Evolutionary conservation across 1,140 invertebrate genomes (phyloP).

Genomic region (Meteorus sp.): DNA sequence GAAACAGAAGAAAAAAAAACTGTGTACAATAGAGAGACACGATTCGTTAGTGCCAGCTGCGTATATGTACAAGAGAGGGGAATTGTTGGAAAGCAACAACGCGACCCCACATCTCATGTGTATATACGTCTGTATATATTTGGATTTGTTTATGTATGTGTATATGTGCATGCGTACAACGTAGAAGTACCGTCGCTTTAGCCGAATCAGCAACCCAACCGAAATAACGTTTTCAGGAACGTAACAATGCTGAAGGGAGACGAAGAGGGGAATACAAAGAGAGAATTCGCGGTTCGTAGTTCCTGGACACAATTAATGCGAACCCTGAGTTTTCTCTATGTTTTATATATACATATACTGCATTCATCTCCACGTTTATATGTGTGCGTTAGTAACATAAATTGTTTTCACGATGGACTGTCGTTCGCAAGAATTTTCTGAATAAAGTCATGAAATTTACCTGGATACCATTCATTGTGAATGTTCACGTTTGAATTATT

Average conservation of each 20-base stretch:
- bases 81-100: conserved; percentile 4
- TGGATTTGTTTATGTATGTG: too few species aligned
- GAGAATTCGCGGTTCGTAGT: neutral
- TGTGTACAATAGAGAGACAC: too few species aligned
- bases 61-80: too few species aligned
- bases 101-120: neutral
- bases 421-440: too few species aligned
- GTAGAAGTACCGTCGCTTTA: conserved; percentile 24
- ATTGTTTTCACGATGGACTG: too few species aligned
- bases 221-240: conserved; percentile 19
- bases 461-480: too few species aligned
- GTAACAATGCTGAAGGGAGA: neutral
- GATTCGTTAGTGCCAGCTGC: conserved; percentile 22
- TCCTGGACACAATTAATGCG: conserved; percentile 40
- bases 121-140: too few species aligned
- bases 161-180: too few species aligned
- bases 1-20: neutral
- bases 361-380: conserved; percentile 3
- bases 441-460: too few species aligned
- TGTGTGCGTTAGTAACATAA: conserved; percentile 37
- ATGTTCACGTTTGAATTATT: too few species aligned
- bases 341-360: conserved; percentile 38
- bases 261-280: neutral
- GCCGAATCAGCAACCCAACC: conserved; percentile 32
- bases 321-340: conserved; percentile 44